Conservation (phyloP, 2,797 vertebrate species). For the Schizopygopsis malacanthus region DNA sequence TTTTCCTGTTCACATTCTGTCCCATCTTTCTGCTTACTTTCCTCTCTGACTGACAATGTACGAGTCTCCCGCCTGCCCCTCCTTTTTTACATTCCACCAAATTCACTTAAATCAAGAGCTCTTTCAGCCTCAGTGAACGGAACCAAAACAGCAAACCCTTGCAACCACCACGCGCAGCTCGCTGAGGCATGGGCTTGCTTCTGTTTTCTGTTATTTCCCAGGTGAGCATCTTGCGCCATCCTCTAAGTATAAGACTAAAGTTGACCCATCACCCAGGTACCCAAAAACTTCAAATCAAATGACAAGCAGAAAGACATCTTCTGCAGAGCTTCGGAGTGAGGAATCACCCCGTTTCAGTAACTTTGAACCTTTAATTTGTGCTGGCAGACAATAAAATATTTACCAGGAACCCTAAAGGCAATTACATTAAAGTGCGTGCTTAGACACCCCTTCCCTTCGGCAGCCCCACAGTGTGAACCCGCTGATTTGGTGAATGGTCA, state of each 20-base stretch:
- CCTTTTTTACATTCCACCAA: conserved; percentile 18
- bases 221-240: neutral
- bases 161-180: neutral
- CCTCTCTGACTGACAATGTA: conserved; percentile 34
- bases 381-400: conserved; percentile 95
- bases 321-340: conserved; percentile 60
- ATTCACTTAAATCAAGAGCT: conserved; percentile 27
- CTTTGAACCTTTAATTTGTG: conserved; percentile 85
- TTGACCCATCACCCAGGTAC: conserved; percentile 11
- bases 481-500: conserved; percentile 88
- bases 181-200: neutral
- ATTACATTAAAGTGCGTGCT: conserved; percentile 93
- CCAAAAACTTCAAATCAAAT: conserved; percentile 30
- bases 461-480: conserved; percentile 82
- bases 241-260: neutral
- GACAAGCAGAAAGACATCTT: conserved; percentile 58
- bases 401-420: conserved; percentile 89
- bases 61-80: neutral
- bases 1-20: conserved; percentile 53
- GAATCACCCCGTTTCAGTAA: conserved; percentile 59
- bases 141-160: conserved; percentile 23
- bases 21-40: conserved; percentile 46
- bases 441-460: conserved; percentile 87
- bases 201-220: conserved; percentile 10
- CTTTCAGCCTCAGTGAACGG: conserved; percentile 38